Conservation (phyloP, 2,113 vertebrate species). For the Psilopogon haemacephalus region DNA sequence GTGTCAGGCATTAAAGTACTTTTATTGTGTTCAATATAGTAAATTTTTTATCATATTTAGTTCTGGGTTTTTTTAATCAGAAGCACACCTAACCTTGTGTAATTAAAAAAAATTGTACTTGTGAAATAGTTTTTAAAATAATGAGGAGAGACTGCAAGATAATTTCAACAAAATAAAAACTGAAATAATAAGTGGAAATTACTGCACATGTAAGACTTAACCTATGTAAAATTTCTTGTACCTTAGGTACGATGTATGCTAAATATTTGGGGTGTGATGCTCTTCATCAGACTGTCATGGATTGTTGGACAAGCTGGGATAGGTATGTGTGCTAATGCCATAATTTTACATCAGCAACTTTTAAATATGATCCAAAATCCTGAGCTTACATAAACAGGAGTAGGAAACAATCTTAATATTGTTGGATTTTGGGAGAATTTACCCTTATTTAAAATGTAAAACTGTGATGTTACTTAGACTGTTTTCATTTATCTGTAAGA, state of each 20-base stretch:
- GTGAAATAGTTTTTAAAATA: neutral
- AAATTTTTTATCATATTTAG: neutral
- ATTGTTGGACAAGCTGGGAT: constrained; percentile 98
- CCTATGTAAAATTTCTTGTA: neutral
- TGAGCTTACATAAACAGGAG: neutral
- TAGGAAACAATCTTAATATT: neutral
- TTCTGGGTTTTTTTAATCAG: neutral
- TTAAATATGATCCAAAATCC: neutral
- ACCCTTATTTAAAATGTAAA: neutral
- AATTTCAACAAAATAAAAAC: neutral
- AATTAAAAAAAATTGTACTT: neutral
- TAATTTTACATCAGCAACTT: neutral
- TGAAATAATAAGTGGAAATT: neutral
- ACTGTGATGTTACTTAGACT: neutral
- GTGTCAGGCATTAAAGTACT: neutral
- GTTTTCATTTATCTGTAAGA: neutral
- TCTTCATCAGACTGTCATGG: constrained; percentile 98
- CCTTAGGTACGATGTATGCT: constrained; percentile 96
- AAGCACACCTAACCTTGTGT: neutral
- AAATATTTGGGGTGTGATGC: constrained; percentile 99
- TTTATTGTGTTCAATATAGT: neutral
- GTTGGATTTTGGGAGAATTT: neutral
- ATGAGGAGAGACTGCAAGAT: neutral
- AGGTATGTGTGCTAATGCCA: constrained; percentile 76
- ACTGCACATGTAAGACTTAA: neutral